Conservation (phyloP, 1,140 invertebrate species). For the Cyrtorhinus lividipennis region DNA sequence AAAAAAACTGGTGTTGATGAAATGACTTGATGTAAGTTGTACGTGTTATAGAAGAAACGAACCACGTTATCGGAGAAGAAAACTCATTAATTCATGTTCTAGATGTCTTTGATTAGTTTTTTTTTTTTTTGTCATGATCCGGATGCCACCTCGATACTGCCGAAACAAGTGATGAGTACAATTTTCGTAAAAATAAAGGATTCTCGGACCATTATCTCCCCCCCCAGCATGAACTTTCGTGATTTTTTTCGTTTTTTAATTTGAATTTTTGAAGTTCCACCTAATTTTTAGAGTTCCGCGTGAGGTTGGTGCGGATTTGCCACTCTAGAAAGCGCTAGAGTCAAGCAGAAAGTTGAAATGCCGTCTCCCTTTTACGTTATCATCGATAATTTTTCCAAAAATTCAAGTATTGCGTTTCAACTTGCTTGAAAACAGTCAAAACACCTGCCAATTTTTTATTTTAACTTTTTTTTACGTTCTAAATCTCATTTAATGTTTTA, state of each 20-base stretch:
- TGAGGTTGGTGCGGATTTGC: neutral
- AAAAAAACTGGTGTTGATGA: neutral
- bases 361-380: neutral
- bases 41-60: conserved; percentile 3
- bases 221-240: neutral
- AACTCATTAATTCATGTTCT: neutral
- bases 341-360: neutral
- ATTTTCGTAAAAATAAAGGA: neutral
- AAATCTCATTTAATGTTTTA: neutral
- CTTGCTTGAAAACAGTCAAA: no score
- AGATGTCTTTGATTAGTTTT: neutral
- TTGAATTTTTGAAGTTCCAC: no score
- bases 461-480: neutral
- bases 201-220: neutral
- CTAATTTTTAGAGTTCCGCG: no score
- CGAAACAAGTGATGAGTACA: neutral
- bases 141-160: neutral
- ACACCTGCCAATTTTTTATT: no score
- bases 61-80: neutral
- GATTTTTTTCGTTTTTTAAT: neutral
- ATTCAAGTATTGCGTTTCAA: no score
- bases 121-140: neutral
- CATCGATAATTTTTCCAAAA: neutral
- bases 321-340: neutral
- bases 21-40: neutral